Conservation (phyloP, 2,888 invertebrate genomes). For the Lobophora halterata region DNA sequence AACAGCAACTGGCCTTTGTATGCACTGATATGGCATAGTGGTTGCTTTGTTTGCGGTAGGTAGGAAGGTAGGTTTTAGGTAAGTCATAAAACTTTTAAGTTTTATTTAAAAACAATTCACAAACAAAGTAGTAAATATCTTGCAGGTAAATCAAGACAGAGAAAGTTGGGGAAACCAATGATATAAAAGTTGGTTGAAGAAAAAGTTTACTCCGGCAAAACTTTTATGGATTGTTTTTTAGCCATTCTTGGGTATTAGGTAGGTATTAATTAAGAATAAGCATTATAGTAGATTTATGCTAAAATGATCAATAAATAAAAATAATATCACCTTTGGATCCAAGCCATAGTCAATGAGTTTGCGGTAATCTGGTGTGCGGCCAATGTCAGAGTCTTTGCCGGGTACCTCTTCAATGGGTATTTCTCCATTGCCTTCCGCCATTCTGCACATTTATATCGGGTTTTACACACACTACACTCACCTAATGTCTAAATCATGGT, state of each 20-base stretch:
- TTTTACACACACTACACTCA: conserved; percentile 67
- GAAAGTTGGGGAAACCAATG: too few relatives aligned
- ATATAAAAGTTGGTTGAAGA: background rate
- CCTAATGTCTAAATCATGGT: conserved; percentile 7
- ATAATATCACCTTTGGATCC: conserved; percentile 89
- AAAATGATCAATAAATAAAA: too few relatives aligned
- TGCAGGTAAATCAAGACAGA: too few relatives aligned
- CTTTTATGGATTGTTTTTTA: too few relatives aligned
- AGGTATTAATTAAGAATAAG: too few relatives aligned
- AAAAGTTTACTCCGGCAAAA: too few relatives aligned
- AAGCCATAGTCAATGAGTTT: conserved; percentile 98
- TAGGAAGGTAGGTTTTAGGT: conserved; percentile 13
- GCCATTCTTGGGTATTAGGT: too few relatives aligned
- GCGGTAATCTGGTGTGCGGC: conserved; percentile 94
- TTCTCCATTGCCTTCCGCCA: conserved; percentile 94
- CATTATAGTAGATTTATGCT: too few relatives aligned
- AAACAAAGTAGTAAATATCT: too few relatives aligned
- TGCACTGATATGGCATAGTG: conserved; percentile 33
- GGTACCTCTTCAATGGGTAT: conserved; percentile 87
- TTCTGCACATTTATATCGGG: conserved; percentile 81
- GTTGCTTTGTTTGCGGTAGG: conserved; percentile 28
- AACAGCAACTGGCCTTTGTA: conserved; percentile 39
- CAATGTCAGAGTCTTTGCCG: conserved; percentile 84
- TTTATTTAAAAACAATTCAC: too few relatives aligned
- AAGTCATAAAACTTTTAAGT: too few relatives aligned